Percentiles rank a stretch among this genome's conserved stretches.
phyloP scores from a whole-genome alignment of 2,113 vertebrate genomes.

The Salvator merianae region DNA sequence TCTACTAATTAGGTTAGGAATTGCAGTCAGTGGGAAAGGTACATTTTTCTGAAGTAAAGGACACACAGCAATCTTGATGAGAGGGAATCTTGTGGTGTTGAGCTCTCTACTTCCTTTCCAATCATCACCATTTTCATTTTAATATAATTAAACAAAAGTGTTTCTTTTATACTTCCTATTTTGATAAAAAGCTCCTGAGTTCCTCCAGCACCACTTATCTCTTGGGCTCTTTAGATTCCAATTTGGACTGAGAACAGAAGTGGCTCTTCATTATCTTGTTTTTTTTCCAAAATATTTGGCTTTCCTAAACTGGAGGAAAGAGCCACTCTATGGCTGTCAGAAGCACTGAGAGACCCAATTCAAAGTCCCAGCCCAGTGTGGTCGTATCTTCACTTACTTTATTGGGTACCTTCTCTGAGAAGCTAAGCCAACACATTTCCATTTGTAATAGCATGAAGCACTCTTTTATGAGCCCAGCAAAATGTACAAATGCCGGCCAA shows the following conservation, averaged over 20 bases:
- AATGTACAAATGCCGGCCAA: no score
- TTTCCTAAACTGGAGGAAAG: no score
- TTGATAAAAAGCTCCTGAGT: background rate
- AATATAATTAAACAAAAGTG: slow-evolving; percentile 8
- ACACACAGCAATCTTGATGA: slow-evolving; percentile 5
- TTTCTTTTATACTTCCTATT: background rate
- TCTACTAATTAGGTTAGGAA: slow-evolving; percentile 28
- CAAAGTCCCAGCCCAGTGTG: no score
- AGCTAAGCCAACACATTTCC: no score
- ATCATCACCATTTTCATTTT: background rate
- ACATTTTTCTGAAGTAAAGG: slow-evolving; percentile 14
- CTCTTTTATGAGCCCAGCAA: no score
- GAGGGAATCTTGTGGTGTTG: background rate
- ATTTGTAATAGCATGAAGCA: no score
- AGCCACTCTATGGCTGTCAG: no score
- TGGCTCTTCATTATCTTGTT: background rate
- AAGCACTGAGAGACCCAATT: no score
- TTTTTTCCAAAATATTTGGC: no score
- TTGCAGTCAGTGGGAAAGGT: background rate
- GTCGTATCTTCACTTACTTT: no score
- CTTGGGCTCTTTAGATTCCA: background rate
- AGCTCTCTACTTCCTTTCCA: background rate
- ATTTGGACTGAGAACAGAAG: accelerated
- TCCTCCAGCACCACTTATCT: accelerated
- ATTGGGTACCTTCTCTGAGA: no score